Evolutionary conservation across 2,888 invertebrate species (phyloP).

Genomic region (Abrostola triplasia): DNA sequence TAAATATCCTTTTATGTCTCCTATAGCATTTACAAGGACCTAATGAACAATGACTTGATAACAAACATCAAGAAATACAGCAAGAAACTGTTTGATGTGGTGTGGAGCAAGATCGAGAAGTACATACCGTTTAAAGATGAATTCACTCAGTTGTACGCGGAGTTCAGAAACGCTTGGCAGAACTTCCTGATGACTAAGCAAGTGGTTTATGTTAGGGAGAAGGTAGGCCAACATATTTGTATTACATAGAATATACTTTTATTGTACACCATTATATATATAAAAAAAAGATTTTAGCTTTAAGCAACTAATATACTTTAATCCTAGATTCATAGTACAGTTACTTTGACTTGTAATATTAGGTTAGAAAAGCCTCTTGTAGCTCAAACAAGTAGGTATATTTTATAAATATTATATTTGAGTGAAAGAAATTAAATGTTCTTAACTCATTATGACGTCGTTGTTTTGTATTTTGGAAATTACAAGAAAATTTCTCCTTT

Average conservation of each 20-base stretch:
- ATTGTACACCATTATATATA: neutral
- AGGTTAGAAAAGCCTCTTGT: no score
- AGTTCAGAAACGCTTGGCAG: slow-evolving; percentile 80
- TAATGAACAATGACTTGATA: slow-evolving; percentile 92
- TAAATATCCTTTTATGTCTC: neutral
- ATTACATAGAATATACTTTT: neutral
- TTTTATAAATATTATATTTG: no score
- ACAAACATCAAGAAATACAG: slow-evolving; percentile 94
- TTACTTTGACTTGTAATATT: no score
- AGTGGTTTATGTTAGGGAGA: slow-evolving; percentile 80
- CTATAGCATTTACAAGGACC: slow-evolving; percentile 91
- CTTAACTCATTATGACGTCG: no score
- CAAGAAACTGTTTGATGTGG: slow-evolving; percentile 88
- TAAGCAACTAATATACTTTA: no score
- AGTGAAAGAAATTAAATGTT: no score
- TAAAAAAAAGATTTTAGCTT: no score
- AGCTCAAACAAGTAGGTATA: no score
- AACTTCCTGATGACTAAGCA: slow-evolving; percentile 81
- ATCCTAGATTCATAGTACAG: no score
- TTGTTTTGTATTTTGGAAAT: no score
- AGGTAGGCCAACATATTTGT: slow-evolving; percentile 62
- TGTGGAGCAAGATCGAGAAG: slow-evolving; percentile 81
- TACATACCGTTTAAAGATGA: slow-evolving; percentile 85
- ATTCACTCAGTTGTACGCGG: slow-evolving; percentile 75
- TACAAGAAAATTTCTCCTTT: no score